Evolutionary conservation across 2,113 vertebrate genomes (phyloP).

Genomic region (Mohoua ochrocephala): DNA sequence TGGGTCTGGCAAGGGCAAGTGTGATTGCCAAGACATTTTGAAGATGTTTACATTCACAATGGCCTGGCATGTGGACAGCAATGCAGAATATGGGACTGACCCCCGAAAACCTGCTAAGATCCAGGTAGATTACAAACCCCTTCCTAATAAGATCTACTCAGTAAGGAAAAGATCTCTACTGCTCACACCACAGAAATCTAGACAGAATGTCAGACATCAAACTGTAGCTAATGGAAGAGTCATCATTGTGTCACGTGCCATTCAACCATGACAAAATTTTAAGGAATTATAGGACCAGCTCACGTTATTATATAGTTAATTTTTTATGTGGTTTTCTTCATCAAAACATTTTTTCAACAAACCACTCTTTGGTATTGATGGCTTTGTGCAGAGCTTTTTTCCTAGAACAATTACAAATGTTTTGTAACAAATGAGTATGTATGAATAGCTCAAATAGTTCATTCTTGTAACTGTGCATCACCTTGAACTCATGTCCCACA

Average conservation of each 20-base stretch:
- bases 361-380: not conserved
- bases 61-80: not conserved
- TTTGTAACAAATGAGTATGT: not conserved
- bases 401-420: not conserved
- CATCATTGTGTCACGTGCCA: not conserved
- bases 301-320: not conserved
- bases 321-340: not conserved
- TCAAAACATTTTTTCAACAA: not conserved
- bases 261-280: not conserved
- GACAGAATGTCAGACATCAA: not conserved
- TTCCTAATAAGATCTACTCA: not conserved
- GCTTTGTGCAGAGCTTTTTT: not conserved
- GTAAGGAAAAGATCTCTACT: not conserved
- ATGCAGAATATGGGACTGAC: not conserved
- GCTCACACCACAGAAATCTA: not conserved
- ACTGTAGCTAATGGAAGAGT: not conserved
- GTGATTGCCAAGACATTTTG: not conserved
- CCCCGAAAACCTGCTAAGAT: not conserved
- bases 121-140: not conserved
- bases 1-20: not conserved
- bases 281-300: not conserved
- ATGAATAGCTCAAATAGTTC: not conserved
- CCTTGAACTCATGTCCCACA: not conserved
- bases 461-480: not conserved
- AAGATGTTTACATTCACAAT: not conserved